Percentiles rank a stretch among this genome's conserved stretches.
These are phyloP conservation scores for Pyrgus malvae DNA, from an alignment of 2,888 invertebrate genomes.

Conservation along the genomic window DNA sequence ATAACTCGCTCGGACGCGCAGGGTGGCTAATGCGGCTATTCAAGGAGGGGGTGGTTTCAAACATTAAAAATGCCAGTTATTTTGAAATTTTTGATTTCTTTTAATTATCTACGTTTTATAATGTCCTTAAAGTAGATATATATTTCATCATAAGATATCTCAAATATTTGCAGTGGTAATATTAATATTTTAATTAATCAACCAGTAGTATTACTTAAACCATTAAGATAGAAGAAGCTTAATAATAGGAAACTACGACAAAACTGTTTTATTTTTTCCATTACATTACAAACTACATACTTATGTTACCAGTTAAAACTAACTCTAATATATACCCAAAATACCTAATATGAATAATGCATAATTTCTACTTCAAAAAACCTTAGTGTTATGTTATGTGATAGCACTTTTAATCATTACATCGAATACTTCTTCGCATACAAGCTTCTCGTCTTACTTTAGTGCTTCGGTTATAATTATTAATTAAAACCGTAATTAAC, in stretches of 20 bases:
- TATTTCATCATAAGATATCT: constrained; percentile 83
- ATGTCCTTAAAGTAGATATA: constrained; percentile 83
- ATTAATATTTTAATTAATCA: constrained; percentile 81
- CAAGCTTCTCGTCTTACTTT: constrained; percentile 76
- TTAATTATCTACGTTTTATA: constrained; percentile 83
- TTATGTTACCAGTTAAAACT: constrained; percentile 81
- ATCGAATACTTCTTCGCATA: constrained; percentile 73
- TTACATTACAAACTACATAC: constrained; percentile 81
- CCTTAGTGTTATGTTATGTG: constrained; percentile 71
- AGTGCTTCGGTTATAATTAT: constrained; percentile 78
- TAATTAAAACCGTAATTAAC: constrained; percentile 83
- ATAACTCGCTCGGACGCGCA: constrained; percentile 42
- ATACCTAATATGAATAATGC: constrained; percentile 82
- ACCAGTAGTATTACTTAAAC: constrained; percentile 81
- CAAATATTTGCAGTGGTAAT: constrained; percentile 83
- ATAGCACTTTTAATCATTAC: constrained; percentile 75
- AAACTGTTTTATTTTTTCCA: constrained; percentile 73
- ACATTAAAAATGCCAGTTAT: constrained; percentile 80
- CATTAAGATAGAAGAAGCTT: constrained; percentile 82
- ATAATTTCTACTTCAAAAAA: constrained; percentile 78
- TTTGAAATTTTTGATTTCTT: constrained; percentile 82
- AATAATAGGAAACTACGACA: constrained; percentile 81
- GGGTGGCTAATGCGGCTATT: constrained; percentile 39
- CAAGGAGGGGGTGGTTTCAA: constrained; percentile 51
- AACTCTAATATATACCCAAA: constrained; percentile 82